Percentiles rank a stretch among this genome's conserved stretches.
These are phyloP conservation scores for Drosophila macrospina DNA, from an alignment of 2,888 invertebrate species.

Conservation along the genomic window DNA sequence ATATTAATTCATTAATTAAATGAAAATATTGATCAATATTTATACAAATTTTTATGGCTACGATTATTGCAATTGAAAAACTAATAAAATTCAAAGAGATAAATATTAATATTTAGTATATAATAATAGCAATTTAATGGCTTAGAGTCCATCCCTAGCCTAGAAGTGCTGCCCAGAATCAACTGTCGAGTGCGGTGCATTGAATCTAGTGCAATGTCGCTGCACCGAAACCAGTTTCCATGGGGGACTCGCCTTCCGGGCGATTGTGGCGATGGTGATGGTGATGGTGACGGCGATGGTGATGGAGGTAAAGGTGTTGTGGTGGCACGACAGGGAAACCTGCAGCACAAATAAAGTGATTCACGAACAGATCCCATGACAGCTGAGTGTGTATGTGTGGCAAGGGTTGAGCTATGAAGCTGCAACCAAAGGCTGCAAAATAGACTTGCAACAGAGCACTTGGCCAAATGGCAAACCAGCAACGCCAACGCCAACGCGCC, in stretches of 20 bases:
- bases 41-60: neutral
- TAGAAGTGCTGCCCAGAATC: constrained; percentile 41
- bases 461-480: constrained; percentile 35
- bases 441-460: constrained; percentile 26
- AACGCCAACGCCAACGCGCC: constrained; percentile 55
- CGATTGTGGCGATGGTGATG: constrained; percentile 23
- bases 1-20: constrained; percentile 1
- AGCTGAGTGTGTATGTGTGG: constrained; percentile 33
- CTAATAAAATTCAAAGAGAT: neutral
- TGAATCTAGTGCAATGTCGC: constrained; percentile 78
- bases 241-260: constrained; percentile 70
- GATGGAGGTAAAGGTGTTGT: constrained; percentile 41
- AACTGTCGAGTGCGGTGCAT: constrained; percentile 47
- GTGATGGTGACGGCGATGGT: constrained; percentile 39
- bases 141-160: constrained; percentile 56
- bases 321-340: constrained; percentile 56
- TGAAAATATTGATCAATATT: neutral
- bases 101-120: constrained; percentile 6
- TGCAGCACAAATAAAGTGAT: constrained; percentile 67
- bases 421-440: neutral
- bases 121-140: constrained; percentile 5
- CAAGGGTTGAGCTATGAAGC: constrained; percentile 43
- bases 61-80: constrained; percentile 5
- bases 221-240: constrained; percentile 71
- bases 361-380: constrained; percentile 68